Conservation (phyloP, 2,113 vertebrate genomes). For the Rhinoptilus africanus region DNA sequence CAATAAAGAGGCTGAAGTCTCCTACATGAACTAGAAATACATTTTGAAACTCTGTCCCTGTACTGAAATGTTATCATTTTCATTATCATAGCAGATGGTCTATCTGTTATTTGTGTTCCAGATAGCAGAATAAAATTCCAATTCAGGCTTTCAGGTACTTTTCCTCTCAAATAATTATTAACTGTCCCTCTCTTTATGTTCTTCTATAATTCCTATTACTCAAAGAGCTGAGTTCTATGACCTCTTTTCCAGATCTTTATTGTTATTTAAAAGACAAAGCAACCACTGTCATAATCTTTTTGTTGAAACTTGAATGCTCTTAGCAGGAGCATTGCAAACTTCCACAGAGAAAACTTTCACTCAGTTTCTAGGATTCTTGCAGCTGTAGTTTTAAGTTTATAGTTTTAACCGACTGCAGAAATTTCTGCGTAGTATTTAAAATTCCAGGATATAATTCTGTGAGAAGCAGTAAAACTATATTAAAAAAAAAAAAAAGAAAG, state of each 20-base stretch:
- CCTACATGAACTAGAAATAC: neutral
- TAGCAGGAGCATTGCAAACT: neutral
- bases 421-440: neutral
- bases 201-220: neutral
- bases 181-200: neutral
- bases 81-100: neutral
- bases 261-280: neutral
- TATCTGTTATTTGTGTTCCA: neutral
- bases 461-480: neutral
- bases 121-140: neutral
- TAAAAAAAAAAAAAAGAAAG: neutral
- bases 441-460: neutral
- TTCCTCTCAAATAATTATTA: neutral
- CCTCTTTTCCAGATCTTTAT: neutral
- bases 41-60: neutral
- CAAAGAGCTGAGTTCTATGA: neutral
- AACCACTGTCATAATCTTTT: neutral
- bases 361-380: neutral
- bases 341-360: neutral
- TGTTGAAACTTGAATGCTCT: neutral
- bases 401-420: neutral
- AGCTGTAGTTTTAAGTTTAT: neutral
- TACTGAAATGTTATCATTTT: neutral
- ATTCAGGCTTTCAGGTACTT: neutral
- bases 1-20: neutral